Evolutionary conservation across 2,797 vertebrate genomes (phyloP).

Genomic region (Sebastes matsubarae): DNA sequence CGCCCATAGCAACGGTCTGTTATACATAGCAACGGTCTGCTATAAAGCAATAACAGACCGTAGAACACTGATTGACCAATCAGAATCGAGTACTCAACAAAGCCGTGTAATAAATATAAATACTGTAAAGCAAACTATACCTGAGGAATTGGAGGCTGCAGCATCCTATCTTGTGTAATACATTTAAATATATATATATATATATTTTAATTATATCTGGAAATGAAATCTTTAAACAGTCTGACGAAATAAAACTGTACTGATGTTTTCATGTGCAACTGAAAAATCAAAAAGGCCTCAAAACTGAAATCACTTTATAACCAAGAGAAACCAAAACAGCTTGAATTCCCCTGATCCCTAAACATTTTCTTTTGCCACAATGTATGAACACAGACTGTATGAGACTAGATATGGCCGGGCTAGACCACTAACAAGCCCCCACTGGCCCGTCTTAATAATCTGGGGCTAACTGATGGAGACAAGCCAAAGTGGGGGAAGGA

Average conservation of each 20-base stretch:
- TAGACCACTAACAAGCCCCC: constrained; percentile 72
- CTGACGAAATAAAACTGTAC: neutral
- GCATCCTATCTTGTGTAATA: neutral
- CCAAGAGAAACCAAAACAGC: neutral
- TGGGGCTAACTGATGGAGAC: constrained; percentile 84
- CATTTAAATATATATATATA: neutral
- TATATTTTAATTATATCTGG: neutral
- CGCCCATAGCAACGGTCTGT: too few species aligned
- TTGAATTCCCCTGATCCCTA: neutral
- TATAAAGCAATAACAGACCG: too few species aligned
- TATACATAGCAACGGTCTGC: too few species aligned
- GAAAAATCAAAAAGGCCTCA: neutral
- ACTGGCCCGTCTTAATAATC: constrained; percentile 69
- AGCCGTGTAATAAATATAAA: neutral
- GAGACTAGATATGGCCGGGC: constrained; percentile 40
- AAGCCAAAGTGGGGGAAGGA: constrained; percentile 74
- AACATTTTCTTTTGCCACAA: neutral
- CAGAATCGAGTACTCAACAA: too few species aligned
- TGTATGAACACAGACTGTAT: constrained; percentile 14
- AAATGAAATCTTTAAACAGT: neutral
- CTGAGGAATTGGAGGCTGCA: neutral
- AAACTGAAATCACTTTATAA: neutral
- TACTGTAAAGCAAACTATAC: neutral
- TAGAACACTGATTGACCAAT: too few species aligned
- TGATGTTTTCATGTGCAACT: too few species aligned